Conservation (phyloP, 2,888 invertebrate species). For the Diadromus collaris region DNA sequence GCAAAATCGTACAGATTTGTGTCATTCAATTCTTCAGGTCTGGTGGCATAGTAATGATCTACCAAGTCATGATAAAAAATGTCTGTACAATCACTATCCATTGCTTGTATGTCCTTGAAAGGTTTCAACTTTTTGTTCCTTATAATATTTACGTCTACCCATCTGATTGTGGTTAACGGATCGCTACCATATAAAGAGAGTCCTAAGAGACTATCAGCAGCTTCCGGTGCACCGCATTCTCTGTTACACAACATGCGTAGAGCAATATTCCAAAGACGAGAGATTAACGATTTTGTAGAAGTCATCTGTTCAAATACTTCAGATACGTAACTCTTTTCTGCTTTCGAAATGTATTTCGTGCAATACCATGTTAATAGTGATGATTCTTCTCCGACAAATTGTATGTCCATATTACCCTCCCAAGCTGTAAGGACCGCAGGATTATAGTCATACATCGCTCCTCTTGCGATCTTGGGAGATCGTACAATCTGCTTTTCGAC, state of each 20-base stretch:
- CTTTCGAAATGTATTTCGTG: constrained; percentile 67
- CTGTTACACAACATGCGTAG: constrained; percentile 48
- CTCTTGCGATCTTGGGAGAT: too few relatives aligned
- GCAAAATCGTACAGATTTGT: constrained; percentile 64
- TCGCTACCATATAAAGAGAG: constrained; percentile 70
- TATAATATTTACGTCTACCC: constrained; percentile 67
- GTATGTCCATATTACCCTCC: too few relatives aligned
- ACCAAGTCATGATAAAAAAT: constrained; percentile 68
- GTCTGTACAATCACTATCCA: constrained; percentile 62
- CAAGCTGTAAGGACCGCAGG: too few relatives aligned
- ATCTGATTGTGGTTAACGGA: constrained; percentile 70
- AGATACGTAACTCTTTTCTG: not conserved
- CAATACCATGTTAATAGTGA: constrained; percentile 66
- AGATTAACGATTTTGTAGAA: constrained; percentile 67
- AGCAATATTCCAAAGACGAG: constrained; percentile 68
- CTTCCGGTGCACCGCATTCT: not conserved
- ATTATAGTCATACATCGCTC: too few relatives aligned
- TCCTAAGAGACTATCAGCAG: too few relatives aligned
- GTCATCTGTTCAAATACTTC: constrained; percentile 61
- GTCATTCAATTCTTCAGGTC: constrained; percentile 67
- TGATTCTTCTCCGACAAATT: constrained; percentile 65
- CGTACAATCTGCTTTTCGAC: too few relatives aligned
- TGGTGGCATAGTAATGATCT: constrained; percentile 68
- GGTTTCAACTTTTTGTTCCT: constrained; percentile 53
- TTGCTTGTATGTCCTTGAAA: not conserved